A percentile compares a stretch with the other conserved stretches of the same genome.
These are phyloP conservation scores for Enteromius fasciolatus DNA, from an alignment of 2,797 vertebrate genomes.

Conservation along the genomic window DNA sequence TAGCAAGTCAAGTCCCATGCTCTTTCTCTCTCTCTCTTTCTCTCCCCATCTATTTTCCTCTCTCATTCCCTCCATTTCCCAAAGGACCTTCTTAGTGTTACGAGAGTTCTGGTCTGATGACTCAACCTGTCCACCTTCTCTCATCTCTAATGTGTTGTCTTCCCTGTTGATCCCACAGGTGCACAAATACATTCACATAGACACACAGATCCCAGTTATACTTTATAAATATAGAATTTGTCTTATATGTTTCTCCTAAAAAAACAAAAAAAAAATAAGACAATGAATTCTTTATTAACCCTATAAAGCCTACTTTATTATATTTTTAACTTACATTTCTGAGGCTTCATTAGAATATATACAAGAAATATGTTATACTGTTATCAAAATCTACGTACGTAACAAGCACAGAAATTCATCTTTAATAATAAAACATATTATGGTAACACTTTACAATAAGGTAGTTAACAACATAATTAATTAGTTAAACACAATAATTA, in stretches of 20 bases:
- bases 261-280: neutral
- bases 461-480: too few relatives aligned
- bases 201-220: neutral
- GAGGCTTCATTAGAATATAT: neutral
- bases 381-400: neutral
- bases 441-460: too few relatives aligned
- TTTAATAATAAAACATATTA: neutral
- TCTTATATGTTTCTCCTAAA: neutral
- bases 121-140: conserved; percentile 55
- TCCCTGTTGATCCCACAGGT: conserved; percentile 62
- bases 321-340: neutral
- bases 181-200: neutral
- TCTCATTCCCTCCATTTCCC: conserved; percentile 28
- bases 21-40: neutral
- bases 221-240: neutral
- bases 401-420: neutral
- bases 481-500: too few relatives aligned
- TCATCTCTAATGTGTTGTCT: conserved; percentile 64
- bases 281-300: neutral
- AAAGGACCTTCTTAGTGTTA: conserved; percentile 64
- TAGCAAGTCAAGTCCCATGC: conserved; percentile 57
- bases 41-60: neutral
- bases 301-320: neutral
- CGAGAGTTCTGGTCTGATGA: conserved; percentile 70
- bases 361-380: neutral